These are phyloP conservation scores for Rhagologus leucostigma DNA, from an alignment of 2,113 vertebrate genomes.

Conservation along the genomic window DNA sequence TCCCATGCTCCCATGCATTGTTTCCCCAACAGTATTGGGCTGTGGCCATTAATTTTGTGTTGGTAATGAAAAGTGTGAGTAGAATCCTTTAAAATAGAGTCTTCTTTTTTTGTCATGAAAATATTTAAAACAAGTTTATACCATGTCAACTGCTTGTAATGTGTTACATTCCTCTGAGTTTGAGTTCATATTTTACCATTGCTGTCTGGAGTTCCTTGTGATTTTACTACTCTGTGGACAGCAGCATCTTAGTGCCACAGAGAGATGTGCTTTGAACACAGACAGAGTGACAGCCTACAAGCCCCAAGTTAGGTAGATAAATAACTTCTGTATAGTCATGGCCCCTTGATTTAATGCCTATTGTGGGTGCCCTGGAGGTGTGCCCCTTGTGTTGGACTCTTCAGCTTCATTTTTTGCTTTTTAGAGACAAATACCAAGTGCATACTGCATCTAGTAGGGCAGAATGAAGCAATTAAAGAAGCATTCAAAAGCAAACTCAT, in stretches of 20 bases:
- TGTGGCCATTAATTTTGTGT: not conserved
- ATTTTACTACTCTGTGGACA: not conserved
- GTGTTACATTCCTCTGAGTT: not conserved
- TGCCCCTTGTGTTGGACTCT: not conserved
- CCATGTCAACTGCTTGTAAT: not conserved
- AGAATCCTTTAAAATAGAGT: not conserved
- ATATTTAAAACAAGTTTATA: not conserved
- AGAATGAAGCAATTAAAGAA: not conserved
- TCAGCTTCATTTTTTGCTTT: not conserved
- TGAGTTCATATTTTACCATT: not conserved
- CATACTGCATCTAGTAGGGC: not conserved
- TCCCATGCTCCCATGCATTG: accelerated
- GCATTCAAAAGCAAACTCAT: not conserved
- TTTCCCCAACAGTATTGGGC: not conserved
- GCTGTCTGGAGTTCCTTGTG: not conserved
- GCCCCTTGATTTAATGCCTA: not conserved
- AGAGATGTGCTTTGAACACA: not conserved
- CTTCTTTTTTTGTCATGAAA: not conserved
- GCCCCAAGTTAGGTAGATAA: not conserved
- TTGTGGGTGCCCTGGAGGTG: not conserved
- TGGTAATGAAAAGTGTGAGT: not conserved
- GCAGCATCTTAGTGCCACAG: not conserved
- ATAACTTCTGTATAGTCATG: not conserved
- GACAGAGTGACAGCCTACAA: not conserved
- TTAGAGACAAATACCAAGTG: not conserved